Percentiles rank a stretch among this genome's conserved stretches.
These are phyloP conservation scores for Grantiella picta DNA, from an alignment of 2,113 vertebrate genomes.

Conservation along the genomic window DNA sequence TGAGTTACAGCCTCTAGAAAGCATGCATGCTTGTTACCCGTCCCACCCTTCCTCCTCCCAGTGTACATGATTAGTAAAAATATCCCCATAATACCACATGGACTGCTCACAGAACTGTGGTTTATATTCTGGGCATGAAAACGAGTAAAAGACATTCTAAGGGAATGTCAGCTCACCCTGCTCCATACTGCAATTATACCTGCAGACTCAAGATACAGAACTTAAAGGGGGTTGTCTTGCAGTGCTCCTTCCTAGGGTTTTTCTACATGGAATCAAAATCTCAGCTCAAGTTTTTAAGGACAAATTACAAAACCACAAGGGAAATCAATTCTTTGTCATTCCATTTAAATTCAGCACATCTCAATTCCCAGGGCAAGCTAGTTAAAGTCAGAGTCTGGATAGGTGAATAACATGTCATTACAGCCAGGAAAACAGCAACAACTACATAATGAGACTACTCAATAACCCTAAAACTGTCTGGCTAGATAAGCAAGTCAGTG, in stretches of 20 bases:
- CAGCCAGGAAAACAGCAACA: neutral
- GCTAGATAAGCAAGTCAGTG: neutral
- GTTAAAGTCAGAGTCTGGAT: neutral
- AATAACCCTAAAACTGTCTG: neutral
- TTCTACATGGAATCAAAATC: neutral
- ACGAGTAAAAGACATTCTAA: neutral
- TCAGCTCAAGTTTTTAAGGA: neutral
- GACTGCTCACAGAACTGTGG: neutral
- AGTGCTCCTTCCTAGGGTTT: neutral
- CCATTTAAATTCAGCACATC: neutral
- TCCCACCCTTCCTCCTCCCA: rapidly evolving
- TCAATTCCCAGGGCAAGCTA: neutral
- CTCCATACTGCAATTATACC: neutral
- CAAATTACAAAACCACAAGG: neutral
- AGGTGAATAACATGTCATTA: neutral
- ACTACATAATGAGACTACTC: neutral
- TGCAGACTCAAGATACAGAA: neutral
- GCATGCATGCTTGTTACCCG: neutral
- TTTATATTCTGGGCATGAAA: neutral
- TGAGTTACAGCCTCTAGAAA: neutral
- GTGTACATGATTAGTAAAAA: neutral
- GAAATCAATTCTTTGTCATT: neutral
- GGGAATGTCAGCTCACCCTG: neutral
- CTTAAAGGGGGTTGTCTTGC: neutral
- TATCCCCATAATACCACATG: neutral